phyloP scores from a whole-genome alignment of 2,888 invertebrate genomes.

The Ennomos fuscantarius region DNA sequence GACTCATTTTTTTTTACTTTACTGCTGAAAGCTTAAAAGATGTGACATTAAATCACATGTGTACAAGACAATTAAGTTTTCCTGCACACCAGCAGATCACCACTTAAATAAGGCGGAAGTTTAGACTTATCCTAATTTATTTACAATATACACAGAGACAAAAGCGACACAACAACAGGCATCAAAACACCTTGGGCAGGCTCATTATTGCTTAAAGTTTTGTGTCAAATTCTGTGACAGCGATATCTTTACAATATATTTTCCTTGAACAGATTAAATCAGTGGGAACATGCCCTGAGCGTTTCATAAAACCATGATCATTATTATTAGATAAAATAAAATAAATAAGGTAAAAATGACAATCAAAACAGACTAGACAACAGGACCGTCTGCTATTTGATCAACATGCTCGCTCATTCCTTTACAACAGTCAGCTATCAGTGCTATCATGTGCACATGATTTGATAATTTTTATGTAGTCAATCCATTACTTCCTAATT shows the following conservation, averaged over 20 bases:
- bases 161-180: slow-evolving; percentile 67
- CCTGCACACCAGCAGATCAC: slow-evolving; percentile 48
- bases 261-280: slow-evolving; percentile 58
- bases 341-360: slow-evolving; percentile 67
- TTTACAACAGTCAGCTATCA: slow-evolving; percentile 43
- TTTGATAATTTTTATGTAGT: slow-evolving; percentile 37
- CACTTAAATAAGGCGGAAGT: slow-evolving; percentile 80
- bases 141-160: slow-evolving; percentile 80
- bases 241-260: slow-evolving; percentile 26
- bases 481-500: slow-evolving; percentile 48
- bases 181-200: slow-evolving; percentile 57
- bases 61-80: slow-evolving; percentile 33
- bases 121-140: slow-evolving; percentile 66
- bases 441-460: slow-evolving; percentile 39
- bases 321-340: slow-evolving; percentile 51
- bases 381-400: slow-evolving; percentile 67
- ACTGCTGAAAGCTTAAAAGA: slow-evolving; percentile 19
- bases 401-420: slow-evolving; percentile 46
- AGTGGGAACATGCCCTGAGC: slow-evolving; percentile 56
- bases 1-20: no score
- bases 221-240: slow-evolving; percentile 51
- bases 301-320: slow-evolving; percentile 52
- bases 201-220: slow-evolving; percentile 67
- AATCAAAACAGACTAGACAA: slow-evolving; percentile 74
- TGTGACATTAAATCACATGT: slow-evolving; percentile 39